Evolutionary conservation across 2,797 vertebrate species (phyloP), one percentile per base, ranked within the genome.

Genomic region (Alcedo atthis): DNA sequence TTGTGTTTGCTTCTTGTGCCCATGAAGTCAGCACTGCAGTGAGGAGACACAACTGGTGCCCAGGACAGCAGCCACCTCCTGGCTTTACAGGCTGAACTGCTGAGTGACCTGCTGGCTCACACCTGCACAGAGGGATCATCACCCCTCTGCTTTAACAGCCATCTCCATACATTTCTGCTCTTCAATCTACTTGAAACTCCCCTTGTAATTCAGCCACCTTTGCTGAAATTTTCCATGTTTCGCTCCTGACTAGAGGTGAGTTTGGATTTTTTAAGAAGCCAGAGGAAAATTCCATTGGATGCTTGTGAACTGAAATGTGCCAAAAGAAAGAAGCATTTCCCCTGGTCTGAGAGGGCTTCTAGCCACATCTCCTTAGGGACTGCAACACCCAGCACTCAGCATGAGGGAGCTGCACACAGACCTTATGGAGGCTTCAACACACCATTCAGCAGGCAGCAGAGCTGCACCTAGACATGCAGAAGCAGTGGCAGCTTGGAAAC

Each of bases 261-360:
- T 42, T 73, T 59, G 62, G 62, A 32, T 69, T 81, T 89, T 91
- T 71, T 66, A 46, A 81, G 85, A 91, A 91, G 48, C 35, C 45
- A 32, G 54, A 87, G 93, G 84, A 93, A 96, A 93, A 87, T 93
- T 96, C 92, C 93, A 69, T 83, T 68, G n/a, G 62, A 71, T 78
- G 32, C 55, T 85, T 59, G 43, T 32, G 66, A 87, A 37, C 43
- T 66, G 66, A 85, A 92, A 63, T 25, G 73, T 89, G 75, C 76
- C 86, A 95, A 96, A 92, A 80, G 71, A 88, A 90, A 85, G 88
- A 91, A 89, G 69, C 25, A 6, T 35, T 83, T 81, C 40, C 49
- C 69, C 71, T 48, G 7, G 10, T 85, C 63, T 87, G 73, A 83
- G 69, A 92, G 70, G 67, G n/a, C 45, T 76, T 70, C 45, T 55